Evolutionary conservation across 2,888 invertebrate species (phyloP).

Genomic region (Eupithecia centaureata): DNA sequence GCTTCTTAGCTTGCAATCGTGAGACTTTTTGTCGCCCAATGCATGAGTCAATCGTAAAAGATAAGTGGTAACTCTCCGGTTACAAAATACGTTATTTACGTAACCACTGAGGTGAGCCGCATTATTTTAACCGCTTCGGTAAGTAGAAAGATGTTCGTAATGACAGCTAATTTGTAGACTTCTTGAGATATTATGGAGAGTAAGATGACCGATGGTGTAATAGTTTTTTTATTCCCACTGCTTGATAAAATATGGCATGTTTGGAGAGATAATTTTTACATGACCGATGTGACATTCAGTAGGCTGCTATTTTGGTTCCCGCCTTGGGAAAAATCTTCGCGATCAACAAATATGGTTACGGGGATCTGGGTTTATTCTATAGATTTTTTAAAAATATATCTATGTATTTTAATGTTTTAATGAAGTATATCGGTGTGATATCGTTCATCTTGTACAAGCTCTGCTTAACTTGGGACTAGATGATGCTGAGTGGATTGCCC

Average conservation of each 20-base stretch:
- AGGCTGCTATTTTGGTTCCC: too few species aligned
- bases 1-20: background rate
- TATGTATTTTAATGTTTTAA: too few species aligned
- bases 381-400: too few species aligned
- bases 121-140: conserved; percentile 34
- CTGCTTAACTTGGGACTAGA: too few species aligned
- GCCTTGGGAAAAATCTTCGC: too few species aligned
- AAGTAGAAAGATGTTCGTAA: conserved; percentile 22
- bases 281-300: too few species aligned
- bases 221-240: background rate
- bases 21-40: conserved; percentile 5
- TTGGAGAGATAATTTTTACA: too few species aligned
- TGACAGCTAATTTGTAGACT: conserved; percentile 24
- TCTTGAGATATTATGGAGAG: conserved; percentile 21
- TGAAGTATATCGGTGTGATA: too few species aligned
- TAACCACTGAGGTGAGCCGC: conserved; percentile 35
- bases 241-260: background rate
- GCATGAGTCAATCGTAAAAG: background rate
- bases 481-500: too few species aligned
- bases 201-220: background rate
- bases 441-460: too few species aligned
- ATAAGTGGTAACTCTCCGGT: conserved; percentile 11
- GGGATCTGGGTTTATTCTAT: too few species aligned
- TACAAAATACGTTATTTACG: conserved; percentile 37
- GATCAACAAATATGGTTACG: too few species aligned